Base-by-base conservation (phyloP, 2,888 invertebrate species). In the Venusia cambrica region DNA sequence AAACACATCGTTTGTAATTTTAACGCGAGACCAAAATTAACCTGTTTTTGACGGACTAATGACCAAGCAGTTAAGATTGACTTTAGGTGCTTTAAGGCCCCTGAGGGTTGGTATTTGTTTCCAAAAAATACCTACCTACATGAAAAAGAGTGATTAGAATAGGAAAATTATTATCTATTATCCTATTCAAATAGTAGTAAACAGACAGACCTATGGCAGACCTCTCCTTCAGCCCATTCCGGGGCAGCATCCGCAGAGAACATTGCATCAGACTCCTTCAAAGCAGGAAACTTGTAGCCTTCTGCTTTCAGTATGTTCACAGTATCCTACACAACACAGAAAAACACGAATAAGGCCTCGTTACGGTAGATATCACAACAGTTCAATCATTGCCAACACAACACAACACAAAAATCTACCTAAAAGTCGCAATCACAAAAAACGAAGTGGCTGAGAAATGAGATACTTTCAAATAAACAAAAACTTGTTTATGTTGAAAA, bases 261-360 rank as follows among this genome's bases (percentile, higher is more conserved):
- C 99, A 99, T 99, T 17, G 99, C 99, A 81, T 99, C 99, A 36
- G 97, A 95, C 81, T 99, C 99, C 66, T 95, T 95, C 31, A 98
- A 77, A 16, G 91, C 88, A 0, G 98, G 98, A 71, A 99, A 98
- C 54, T 93, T 93, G 74, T 92, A 94, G 15, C 97, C 98, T 88
- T 98, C 98, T 21, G 96, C 91, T 84, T 98, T 99, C 89, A 99
- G 91, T 54, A 97, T 92, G 63, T 94, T 95, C 81, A 97, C 94
- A 1, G 96, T 95, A 73, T 99, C 99, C 93, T 97, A 35, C 20
- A 45, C 28, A 65, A 62, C 29, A 64, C 22, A 68, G n/a, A 50
- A 15, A 4, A 33, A 31, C 3, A 35, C 27, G 16, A 18, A 14
- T 7, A 13, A 26, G 4, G 11, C 27, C 27, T 20, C 39, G 34